A percentile compares a stretch with the other conserved stretches of the same genome.
phyloP scores from a whole-genome alignment of 2,888 invertebrate genomes.

The Embidobia sp. region DNA sequence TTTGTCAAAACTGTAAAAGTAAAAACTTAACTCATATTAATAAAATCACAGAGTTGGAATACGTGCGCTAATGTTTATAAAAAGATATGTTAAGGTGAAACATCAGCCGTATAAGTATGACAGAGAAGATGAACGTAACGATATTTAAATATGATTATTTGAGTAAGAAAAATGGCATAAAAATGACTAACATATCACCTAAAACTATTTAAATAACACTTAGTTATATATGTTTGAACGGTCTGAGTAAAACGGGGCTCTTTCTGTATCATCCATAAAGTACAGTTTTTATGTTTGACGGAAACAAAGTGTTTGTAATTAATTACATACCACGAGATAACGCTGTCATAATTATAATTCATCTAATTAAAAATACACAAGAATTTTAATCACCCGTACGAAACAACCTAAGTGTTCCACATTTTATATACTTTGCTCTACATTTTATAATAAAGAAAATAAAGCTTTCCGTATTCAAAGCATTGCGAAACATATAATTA shows the following conservation, averaged over 20 bases:
- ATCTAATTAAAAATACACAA: slow-evolving; percentile 22
- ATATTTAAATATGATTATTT: no score
- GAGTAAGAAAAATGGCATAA: no score
- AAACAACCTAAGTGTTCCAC: slow-evolving; percentile 39
- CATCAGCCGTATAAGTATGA: no score
- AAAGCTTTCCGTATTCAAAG: slow-evolving; percentile 36
- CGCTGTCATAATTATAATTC: slow-evolving; percentile 29
- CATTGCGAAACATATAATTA: slow-evolving; percentile 41
- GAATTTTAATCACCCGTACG: slow-evolving; percentile 35
- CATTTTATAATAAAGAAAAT: slow-evolving; percentile 28
- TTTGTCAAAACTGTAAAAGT: no score
- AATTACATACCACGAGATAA: slow-evolving; percentile 3
- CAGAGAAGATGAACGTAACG: no score
- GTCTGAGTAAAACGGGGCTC: neutral
- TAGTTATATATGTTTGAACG: no score
- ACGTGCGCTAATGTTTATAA: no score
- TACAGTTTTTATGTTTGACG: slow-evolving; percentile 9
- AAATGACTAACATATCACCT: no score
- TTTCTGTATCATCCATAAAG: neutral
- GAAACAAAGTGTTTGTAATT: slow-evolving; percentile 14
- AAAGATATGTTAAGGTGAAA: no score
- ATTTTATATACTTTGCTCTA: slow-evolving; percentile 38
- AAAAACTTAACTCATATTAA: no score
- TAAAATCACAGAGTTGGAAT: no score
- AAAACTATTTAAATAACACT: no score